Base-by-base conservation (phyloP, 1,140 invertebrate genomes). In the Adoxophyes honmai region DNA sequence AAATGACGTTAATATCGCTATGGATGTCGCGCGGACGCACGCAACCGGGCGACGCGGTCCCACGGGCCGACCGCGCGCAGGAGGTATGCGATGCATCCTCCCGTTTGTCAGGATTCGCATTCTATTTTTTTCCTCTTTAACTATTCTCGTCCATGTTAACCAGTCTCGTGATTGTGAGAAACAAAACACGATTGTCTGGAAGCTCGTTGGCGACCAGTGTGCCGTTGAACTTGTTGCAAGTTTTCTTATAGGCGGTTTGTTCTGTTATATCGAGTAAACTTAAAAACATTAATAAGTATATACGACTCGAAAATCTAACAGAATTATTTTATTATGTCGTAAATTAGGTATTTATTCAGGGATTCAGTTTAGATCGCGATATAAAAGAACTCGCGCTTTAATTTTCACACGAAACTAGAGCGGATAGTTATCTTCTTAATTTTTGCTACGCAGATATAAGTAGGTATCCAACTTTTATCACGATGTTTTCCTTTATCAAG, bases 121-220 rank as follows among this genome's bases (percentile, higher is more conserved):
- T 76, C 70, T 75, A 70, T 64, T 75, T 74, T 78, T 81, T 79
- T 64, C 61, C 60, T 72, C 73, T 65, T 68, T 66, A 48, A 48
- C 42, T 48, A 48, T 48, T 48, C 42, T 48, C 16, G 42, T 28
- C 42, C 42, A 48, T 48, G 42, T 18, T 70, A 67, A 78, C 75
- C 72, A 78, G 75, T 66, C 64, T 72, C 61, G 70, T 68, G 63
- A 73, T 75, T 77, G 82, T 86, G 82, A 76, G 82, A 86, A 83
- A 59, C 55, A 65, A 55, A 70, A 70, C 68, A 44, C 57, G 67
- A 72, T 66, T 58, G 57, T 62, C 58, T 60, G 21, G 52, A 59
- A 48, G 42, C 16, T 14, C 37, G 13, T 33, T 51, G 60, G 56
- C 65, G 57, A 62, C 64, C 55, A 1, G 33, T 59, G 57, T 57